These are phyloP conservation scores for Dicyrtoma fusca DNA, from an alignment of 2,888 invertebrate species.

Conservation along the genomic window DNA sequence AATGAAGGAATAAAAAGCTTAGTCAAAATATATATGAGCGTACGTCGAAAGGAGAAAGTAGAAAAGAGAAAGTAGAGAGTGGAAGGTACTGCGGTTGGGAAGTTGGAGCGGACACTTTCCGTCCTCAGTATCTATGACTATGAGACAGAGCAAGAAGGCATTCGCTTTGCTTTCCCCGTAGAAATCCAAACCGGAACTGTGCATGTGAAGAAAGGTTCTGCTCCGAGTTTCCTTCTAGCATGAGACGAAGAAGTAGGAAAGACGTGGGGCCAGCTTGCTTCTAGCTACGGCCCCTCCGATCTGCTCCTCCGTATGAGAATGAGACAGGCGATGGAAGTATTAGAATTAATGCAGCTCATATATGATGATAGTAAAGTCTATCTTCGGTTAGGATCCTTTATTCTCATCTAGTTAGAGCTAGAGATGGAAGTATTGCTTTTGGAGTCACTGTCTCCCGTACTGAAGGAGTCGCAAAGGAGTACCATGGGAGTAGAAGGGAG, in stretches of 20 bases:
- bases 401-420: too few relatives aligned
- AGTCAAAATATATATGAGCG: too few relatives aligned
- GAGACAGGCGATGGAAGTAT: neutral
- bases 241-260: neutral
- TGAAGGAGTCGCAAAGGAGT: neutral
- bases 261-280: too few relatives aligned
- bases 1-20: too few relatives aligned
- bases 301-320: neutral
- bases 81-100: too few relatives aligned
- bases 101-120: too few relatives aligned
- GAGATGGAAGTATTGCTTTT: neutral
- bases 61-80: too few relatives aligned
- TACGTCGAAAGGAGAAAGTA: too few relatives aligned
- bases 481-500: neutral
- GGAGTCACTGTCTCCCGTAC: neutral
- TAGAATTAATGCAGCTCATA: slow-evolving; percentile 23
- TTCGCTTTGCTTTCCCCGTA: slow-evolving; percentile 5
- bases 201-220: neutral
- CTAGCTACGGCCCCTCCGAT: too few relatives aligned
- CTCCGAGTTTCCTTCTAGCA: too few relatives aligned
- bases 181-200: slow-evolving; percentile 18
- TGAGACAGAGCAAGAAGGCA: neutral
- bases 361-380: slow-evolving; percentile 7
- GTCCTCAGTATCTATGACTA: too few relatives aligned
- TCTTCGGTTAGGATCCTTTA: too few relatives aligned